Percentiles rank a stretch among this genome's conserved stretches.
phyloP scores from a whole-genome alignment of 2,113 vertebrate genomes.

The Clupea harengus region DNA sequence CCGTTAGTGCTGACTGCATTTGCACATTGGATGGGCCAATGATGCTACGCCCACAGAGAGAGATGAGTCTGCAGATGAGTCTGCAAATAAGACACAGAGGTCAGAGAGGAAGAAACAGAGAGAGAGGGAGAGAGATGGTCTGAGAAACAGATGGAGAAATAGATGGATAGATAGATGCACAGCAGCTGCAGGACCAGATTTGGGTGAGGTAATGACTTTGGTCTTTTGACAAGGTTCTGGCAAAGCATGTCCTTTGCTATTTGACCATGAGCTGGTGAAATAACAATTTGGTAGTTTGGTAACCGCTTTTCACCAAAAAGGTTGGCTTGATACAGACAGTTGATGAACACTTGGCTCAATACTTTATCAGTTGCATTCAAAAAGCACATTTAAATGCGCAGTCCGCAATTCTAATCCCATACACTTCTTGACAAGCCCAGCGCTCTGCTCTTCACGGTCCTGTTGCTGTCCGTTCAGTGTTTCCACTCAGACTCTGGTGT shows the following conservation, averaged over 20 bases:
- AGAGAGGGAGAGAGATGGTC: background rate
- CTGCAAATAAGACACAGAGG: background rate
- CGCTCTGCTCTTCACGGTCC: too few species aligned
- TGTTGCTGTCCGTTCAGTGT: too few species aligned
- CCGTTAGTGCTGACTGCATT: conserved; percentile 37
- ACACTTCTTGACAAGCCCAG: too few species aligned
- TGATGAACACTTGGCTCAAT: too few species aligned
- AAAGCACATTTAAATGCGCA: too few species aligned
- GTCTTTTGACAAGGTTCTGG: background rate
- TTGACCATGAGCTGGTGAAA: background rate
- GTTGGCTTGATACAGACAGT: too few species aligned
- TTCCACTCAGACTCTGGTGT: too few species aligned
- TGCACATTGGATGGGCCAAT: conserved; percentile 39
- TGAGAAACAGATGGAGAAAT: background rate
- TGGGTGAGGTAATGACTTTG: background rate
- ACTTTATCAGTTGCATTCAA: too few species aligned
- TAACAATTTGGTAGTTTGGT: background rate
- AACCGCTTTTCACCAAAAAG: too few species aligned
- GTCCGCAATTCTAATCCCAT: too few species aligned
- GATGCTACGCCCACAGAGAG: background rate
- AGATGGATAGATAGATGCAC: background rate
- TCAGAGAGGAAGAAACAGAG: conserved; percentile 9
- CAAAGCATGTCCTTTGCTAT: too few species aligned
- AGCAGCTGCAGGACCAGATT: background rate
- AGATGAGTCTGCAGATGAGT: background rate